Evolutionary conservation across 2,797 vertebrate species (phyloP), one percentile per base, ranked within the genome.

Genomic region (Trachurus trachurus): DNA sequence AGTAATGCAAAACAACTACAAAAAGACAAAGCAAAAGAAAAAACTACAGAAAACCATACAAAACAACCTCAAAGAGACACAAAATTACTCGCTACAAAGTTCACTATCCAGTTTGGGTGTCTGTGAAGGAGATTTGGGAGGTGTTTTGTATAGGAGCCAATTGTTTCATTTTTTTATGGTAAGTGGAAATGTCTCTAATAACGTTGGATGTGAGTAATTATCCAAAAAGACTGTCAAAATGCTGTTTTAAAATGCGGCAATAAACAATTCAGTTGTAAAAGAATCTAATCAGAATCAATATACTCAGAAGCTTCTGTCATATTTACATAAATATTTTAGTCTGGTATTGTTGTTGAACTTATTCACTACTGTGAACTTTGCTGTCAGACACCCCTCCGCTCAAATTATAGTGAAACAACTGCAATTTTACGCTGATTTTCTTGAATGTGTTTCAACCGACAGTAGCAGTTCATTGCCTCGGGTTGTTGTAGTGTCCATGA

Each of bases 391-490:
- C 15, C 13, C 8, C n/a, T 50, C 42, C 8, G 6, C 44, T 50
- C n/a, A 34, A 66, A 50, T 56, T 26, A 17, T 66, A 26, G 31
- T 17, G 17, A 61, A 53, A 66, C 39, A 49, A 40, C 16, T n/a
- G 31, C 22, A 45, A 11, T 44, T n/a, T 15, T 40, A 57, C 31
- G 47, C 45, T 40, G 26, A 69, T 53, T 56, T 31, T 39, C 7
- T 63, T 62, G 13, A 76, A 42, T 57, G 54, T 29, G 61, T 62
- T 72, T 70, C 58, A 16, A 26, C 13, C 12, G 26, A 15, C 22
- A 68, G 22, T 10, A 6, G 60, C 61, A 66, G 44, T n/a, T 1
- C 6, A 31, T 62, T 40, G 31, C 66, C 58, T 21, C 1, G 10
- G 44, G 39, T 59, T 63, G 50, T 34, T 53, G 37, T 2, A 19